Base-by-base conservation (phyloP, 2,113 vertebrate genomes). In the Clupea harengus region DNA sequence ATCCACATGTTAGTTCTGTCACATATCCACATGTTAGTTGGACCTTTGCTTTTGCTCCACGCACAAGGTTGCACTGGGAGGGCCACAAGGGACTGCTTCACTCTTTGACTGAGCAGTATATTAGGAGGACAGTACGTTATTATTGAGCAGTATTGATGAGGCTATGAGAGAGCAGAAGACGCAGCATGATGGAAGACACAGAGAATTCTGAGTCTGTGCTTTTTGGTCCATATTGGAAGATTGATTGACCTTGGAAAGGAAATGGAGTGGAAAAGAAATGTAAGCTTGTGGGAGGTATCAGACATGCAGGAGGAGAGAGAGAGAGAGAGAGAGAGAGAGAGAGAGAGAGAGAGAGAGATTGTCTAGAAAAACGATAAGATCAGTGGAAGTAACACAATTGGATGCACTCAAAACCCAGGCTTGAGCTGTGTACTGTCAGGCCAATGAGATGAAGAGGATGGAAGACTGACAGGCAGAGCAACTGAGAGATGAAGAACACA, bases 181-280 rank as follows among this genome's bases (percentile, higher is more conserved):
- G 25, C 64, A 72, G n/a, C 9, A 15, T 75, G 28, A 75, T 39
- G 67, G 25, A 75, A 13, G 67, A 32, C 25, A 32, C 67, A 75
- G 11, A 75, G 67, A 75, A 39, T 15, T 4, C 67, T 75, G 25
- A 3, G 28, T 15, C 67, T 75, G 11, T 75, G 67, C 28, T 75
- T 72, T 72, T 25, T 72, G 8, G n/a, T 25, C 25, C 7, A 32
- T 75, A 75, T 39, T 75, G 28, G 11, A 39, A 13, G 67, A 75
- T 75, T 75, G 67, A 75, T 75, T 75, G 67, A 75, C 67, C 67
- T 75, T 75, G 67, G 28, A 75, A 32, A 75, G 28, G 28, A 75
- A 75, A 32, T 39, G 28, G 8, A 9, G 28, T 11, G 10, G 67
- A 75, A 11, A 15, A 15, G 11, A 75, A 75, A 75, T 75, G 28